These are phyloP conservation scores for Tineola bisselliella DNA, from an alignment of 2,888 invertebrate genomes.

Conservation along the genomic window DNA sequence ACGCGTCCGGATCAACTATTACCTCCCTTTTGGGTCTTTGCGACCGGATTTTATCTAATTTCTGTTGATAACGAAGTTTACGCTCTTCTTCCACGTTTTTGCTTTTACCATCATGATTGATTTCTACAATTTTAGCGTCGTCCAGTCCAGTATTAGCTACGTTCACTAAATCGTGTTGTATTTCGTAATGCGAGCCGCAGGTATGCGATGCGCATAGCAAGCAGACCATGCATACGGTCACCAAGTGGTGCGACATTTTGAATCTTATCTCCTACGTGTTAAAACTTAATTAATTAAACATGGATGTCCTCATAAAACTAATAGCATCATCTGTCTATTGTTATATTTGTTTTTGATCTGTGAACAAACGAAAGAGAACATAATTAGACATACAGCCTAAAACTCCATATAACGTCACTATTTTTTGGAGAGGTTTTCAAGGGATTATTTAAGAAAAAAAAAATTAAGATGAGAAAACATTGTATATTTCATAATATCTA, in stretches of 20 bases:
- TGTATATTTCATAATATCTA: too few species aligned
- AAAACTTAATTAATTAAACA: not conserved
- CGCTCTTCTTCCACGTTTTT: slow-evolving; percentile 26
- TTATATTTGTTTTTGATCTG: slow-evolving; percentile 22
- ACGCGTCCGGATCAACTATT: slow-evolving; percentile 62
- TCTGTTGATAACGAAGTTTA: slow-evolving; percentile 35
- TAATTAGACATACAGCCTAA: not conserved
- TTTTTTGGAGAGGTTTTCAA: too few species aligned
- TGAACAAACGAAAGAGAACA: slow-evolving; percentile 16
- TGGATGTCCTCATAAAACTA: not conserved
- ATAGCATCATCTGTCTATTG: not conserved
- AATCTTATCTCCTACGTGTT: slow-evolving; percentile 21
- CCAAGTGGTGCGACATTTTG: slow-evolving; percentile 66
- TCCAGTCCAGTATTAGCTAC: not conserved
- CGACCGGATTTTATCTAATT: slow-evolving; percentile 28
- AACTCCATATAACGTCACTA: too few species aligned
- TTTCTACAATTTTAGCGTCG: not conserved
- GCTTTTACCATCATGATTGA: not conserved
- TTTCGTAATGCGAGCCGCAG: slow-evolving; percentile 76
- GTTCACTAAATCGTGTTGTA: not conserved
- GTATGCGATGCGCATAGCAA: slow-evolving; percentile 82
- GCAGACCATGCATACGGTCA: slow-evolving; percentile 86
- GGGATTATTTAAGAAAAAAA: too few species aligned
- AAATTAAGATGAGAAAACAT: too few species aligned
- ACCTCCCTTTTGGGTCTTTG: slow-evolving; percentile 29